Evolutionary conservation across 2,113 vertebrate genomes (phyloP).

Genomic region (Bubo blakistoni): DNA sequence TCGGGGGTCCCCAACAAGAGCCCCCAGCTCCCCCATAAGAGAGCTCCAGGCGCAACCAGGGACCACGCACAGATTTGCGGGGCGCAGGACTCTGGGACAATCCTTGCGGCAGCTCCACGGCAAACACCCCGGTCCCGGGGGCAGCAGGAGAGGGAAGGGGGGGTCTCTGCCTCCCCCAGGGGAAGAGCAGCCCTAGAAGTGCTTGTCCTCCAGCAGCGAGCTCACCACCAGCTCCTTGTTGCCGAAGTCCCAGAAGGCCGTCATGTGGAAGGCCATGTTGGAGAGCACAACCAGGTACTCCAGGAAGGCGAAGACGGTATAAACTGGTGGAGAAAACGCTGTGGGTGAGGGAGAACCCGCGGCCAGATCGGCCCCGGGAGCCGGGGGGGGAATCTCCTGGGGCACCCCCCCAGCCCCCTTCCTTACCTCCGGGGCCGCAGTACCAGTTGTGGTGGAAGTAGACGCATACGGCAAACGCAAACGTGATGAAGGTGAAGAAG

Average conservation of each 20-base stretch:
- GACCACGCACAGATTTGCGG: background rate
- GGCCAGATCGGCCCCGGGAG: accelerated
- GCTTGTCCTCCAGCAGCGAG: conserved; percentile 84
- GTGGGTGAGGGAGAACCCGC: background rate
- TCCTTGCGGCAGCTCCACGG: background rate
- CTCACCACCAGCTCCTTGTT: conserved; percentile 87
- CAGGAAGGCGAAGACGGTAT: conserved; percentile 91
- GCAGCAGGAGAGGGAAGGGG: background rate
- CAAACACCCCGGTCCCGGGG: background rate
- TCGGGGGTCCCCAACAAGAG: background rate
- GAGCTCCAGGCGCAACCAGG: background rate
- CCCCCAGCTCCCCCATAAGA: accelerated
- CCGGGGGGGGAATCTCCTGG: too few relatives aligned
- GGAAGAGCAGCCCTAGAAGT: conserved; percentile 71
- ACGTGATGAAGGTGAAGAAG: conserved; percentile 81
- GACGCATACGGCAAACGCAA: conserved; percentile 74
- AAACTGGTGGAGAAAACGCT: conserved; percentile 69
- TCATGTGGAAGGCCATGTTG: conserved; percentile 98
- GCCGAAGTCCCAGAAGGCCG: conserved; percentile 92
- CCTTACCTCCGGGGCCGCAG: conserved; percentile 89
- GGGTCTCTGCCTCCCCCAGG: background rate
- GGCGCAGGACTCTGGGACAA: background rate
- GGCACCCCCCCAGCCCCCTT: too few relatives aligned
- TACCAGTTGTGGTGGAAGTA: conserved; percentile 90
- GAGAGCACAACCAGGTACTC: conserved; percentile 93